phyloP scores from a whole-genome alignment of 2,113 vertebrate genomes.

The Formicarius rufipectus region DNA sequence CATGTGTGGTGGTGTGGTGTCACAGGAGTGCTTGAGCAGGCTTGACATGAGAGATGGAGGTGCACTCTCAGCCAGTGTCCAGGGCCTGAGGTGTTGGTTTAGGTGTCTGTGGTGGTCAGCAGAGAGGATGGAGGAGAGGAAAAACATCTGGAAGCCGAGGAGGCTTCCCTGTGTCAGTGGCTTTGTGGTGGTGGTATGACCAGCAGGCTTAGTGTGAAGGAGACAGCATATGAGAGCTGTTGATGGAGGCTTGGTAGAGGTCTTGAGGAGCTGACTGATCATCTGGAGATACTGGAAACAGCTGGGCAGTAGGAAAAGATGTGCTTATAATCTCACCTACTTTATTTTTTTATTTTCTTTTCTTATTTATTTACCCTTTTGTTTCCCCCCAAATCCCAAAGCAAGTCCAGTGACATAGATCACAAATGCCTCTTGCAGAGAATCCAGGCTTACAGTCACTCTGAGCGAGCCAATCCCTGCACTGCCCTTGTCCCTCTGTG shows the following conservation, averaged over 20 bases:
- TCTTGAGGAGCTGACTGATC: background rate
- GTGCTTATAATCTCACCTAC: background rate
- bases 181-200: background rate
- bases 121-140: background rate
- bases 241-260: background rate
- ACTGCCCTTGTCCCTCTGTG: background rate
- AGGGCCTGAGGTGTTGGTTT: background rate
- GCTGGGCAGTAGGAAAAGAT: background rate
- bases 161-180: background rate
- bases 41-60: background rate
- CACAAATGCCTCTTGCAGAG: background rate
- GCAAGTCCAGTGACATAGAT: rapidly evolving
- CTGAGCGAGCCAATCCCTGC: background rate
- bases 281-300: background rate
- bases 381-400: background rate
- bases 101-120: background rate
- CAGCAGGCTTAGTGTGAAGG: background rate
- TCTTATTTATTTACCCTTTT: constrained; percentile 35
- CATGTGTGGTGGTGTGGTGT: background rate
- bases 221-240: background rate
- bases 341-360: background rate
- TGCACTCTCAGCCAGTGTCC: background rate
- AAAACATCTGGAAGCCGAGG: background rate
- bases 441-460: background rate
- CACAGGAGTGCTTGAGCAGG: background rate